Conservation (phyloP, 2,888 invertebrate species). For the Tenthredo notha region DNA sequence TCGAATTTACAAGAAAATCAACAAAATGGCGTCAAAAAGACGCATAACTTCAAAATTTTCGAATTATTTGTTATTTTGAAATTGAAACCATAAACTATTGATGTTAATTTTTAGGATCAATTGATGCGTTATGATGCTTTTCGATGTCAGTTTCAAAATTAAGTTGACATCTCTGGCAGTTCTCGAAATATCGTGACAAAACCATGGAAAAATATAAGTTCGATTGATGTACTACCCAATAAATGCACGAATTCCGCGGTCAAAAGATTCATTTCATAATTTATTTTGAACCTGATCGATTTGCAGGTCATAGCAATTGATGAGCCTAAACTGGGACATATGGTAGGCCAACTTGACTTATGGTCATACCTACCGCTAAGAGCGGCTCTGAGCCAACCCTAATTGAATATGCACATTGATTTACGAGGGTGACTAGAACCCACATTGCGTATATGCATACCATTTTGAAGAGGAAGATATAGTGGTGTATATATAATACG, state of each 20-base stretch:
- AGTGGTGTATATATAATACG: not conserved
- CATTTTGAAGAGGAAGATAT: not conserved
- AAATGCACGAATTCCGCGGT: not conserved
- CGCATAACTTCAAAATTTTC: too few species aligned
- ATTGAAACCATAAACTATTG: too few species aligned
- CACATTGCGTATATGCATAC: not conserved
- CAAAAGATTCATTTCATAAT: not conserved
- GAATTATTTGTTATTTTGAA: too few species aligned
- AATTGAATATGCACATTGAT: conserved; percentile 39
- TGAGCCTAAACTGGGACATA: conserved; percentile 9
- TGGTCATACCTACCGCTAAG: conserved; percentile 5
- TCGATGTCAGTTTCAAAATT: not conserved
- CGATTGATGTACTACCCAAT: not conserved
- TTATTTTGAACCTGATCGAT: not conserved
- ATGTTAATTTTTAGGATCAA: too few species aligned
- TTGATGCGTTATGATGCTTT: not conserved
- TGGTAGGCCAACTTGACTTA: conserved; percentile 15
- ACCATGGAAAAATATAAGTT: not conserved
- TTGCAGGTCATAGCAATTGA: conserved; percentile 4
- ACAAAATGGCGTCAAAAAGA: too few species aligned
- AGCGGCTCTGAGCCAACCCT: conserved; percentile 9
- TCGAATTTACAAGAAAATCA: too few species aligned
- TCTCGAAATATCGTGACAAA: not conserved
- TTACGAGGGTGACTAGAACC: conserved; percentile 19
- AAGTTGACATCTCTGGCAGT: not conserved